phyloP scores from a whole-genome alignment of 2,113 vertebrate genomes.

The Clarias batrachus region DNA sequence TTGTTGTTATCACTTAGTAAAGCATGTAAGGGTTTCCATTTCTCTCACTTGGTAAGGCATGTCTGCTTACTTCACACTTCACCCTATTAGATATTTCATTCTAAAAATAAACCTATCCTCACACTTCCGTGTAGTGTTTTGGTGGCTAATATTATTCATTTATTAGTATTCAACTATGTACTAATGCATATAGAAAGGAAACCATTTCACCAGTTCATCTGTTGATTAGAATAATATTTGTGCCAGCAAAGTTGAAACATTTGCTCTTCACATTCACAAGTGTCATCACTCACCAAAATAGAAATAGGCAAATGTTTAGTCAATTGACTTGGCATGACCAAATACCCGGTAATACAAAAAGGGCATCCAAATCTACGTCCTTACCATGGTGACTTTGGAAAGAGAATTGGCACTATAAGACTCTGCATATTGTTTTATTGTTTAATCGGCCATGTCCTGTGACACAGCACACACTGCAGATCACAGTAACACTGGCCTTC shows the following conservation, averaged over 20 bases:
- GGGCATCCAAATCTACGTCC: slow-evolving; percentile 12
- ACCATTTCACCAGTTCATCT: not conserved
- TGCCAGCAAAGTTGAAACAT: not conserved
- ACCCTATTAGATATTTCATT: not conserved
- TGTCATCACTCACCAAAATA: not conserved
- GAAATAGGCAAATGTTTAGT: not conserved
- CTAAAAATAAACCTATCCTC: not conserved
- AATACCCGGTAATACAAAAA: slow-evolving; percentile 1
- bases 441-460: not conserved
- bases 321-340: not conserved
- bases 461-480: not conserved
- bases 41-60: slow-evolving; percentile 8
- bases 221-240: not conserved
- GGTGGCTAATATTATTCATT: not conserved
- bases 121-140: not conserved
- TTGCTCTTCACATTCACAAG: not conserved
- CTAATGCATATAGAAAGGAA: not conserved
- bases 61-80: not conserved
- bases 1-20: slow-evolving; percentile 30
- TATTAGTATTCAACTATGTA: not conserved
- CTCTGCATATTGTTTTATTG: not conserved
- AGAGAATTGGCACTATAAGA: not conserved
- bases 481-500: not conserved
- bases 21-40: slow-evolving; percentile 15
- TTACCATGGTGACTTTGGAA: not conserved